Evolutionary conservation across 2,888 invertebrate species (phyloP).

Genomic region (Arctia plantaginis): DNA sequence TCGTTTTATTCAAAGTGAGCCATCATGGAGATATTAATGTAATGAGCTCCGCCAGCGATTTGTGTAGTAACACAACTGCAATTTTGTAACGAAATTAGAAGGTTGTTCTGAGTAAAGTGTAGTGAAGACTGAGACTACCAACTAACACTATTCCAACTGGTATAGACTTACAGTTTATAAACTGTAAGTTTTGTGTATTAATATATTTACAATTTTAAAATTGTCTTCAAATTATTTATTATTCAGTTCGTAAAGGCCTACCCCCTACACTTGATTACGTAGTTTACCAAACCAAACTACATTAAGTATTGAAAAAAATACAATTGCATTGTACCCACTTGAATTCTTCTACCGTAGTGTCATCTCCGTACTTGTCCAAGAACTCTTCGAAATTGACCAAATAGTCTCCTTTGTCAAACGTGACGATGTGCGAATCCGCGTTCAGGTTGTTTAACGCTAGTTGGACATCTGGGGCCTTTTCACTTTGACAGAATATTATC

Average conservation of each 20-base stretch:
- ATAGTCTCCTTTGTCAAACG: slow-evolving; percentile 66
- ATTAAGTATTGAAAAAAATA: background rate
- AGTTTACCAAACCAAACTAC: too few species aligned
- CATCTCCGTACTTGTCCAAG: slow-evolving; percentile 58
- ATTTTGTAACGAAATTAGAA: slow-evolving; percentile 51
- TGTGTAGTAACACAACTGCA: too few species aligned
- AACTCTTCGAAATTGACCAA: slow-evolving; percentile 62
- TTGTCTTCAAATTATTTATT: background rate
- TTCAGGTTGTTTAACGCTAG: slow-evolving; percentile 58
- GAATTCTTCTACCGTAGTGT: slow-evolving; percentile 60
- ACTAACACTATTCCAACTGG: background rate
- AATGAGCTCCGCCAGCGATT: too few species aligned
- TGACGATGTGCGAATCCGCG: slow-evolving; percentile 62
- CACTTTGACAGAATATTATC: slow-evolving; percentile 71
- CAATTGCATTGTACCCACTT: slow-evolving; percentile 50
- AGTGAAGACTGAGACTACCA: background rate
- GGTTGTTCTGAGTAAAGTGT: slow-evolving; percentile 65
- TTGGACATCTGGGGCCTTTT: slow-evolving; percentile 63
- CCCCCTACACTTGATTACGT: too few species aligned
- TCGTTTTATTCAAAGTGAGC: too few species aligned
- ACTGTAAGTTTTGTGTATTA: too few species aligned
- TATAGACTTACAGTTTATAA: too few species aligned
- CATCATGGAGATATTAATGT: too few species aligned
- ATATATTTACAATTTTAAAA: background rate
- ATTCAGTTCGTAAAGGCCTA: background rate